A percentile compares a stretch with the other conserved stretches of the same genome.
These are phyloP conservation scores for Morone saxatilis DNA, from an alignment of 2,113 vertebrate species.

Conservation along the genomic window DNA sequence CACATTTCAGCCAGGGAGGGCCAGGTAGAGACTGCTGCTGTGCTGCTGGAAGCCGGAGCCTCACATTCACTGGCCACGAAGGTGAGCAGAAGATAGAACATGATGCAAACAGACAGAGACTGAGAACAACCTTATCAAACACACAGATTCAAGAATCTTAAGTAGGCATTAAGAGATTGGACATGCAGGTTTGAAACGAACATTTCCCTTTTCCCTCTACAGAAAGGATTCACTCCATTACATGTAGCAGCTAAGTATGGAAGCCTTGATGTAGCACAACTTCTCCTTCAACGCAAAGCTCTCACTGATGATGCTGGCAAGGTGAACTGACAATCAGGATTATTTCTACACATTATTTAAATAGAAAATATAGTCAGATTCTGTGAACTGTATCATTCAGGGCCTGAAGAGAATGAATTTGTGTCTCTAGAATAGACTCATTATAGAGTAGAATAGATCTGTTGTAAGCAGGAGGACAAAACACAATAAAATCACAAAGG, in stretches of 20 bases:
- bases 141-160: conserved; percentile 73
- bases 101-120: conserved; percentile 37
- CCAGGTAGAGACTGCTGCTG: conserved; percentile 93
- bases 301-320: conserved; percentile 92
- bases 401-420: background rate
- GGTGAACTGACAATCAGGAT: conserved; percentile 79
- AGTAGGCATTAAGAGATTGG: background rate
- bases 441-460: background rate
- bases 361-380: background rate
- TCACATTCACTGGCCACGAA: conserved; percentile 96
- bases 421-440: background rate
- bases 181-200: background rate
- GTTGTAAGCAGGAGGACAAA: background rate
- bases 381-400: background rate
- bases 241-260: conserved; percentile 98
- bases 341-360: background rate
- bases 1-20: conserved; percentile 98
- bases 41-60: conserved; percentile 95
- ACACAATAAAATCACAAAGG: background rate
- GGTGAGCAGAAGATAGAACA: conserved; percentile 68
- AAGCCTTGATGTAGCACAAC: conserved; percentile 95
- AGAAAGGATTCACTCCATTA: conserved; percentile 98
- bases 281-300: conserved; percentile 93
- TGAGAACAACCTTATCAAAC: conserved; percentile 51
- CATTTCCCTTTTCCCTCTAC: conserved; percentile 38